These are phyloP conservation scores for Drosophila quinaria DNA, from an alignment of 2,888 invertebrate genomes.

Conservation along the genomic window DNA sequence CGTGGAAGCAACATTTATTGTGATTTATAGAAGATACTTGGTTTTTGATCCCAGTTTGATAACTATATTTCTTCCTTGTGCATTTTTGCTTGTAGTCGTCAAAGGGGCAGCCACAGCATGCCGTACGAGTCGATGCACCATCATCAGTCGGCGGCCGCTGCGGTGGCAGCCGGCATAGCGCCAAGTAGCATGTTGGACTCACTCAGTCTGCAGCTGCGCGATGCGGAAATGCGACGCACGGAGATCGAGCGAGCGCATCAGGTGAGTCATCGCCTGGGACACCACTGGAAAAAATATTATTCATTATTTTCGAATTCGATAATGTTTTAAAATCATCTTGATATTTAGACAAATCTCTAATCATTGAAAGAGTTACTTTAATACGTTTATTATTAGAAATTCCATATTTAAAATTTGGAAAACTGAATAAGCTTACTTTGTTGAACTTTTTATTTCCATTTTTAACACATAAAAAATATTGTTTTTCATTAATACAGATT, in stretches of 20 bases:
- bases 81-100: slow-evolving; percentile 57
- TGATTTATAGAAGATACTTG: slow-evolving; percentile 45
- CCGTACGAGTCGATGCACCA: slow-evolving; percentile 85
- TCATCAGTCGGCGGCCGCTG: slow-evolving; percentile 82
- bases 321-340: no score
- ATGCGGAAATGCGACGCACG: slow-evolving; percentile 91
- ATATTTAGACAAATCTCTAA: no score
- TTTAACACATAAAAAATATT: no score
- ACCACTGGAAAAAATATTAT: background rate
- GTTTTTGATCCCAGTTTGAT: slow-evolving; percentile 14
- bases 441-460: no score
- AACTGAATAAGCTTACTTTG: no score
- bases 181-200: slow-evolving; percentile 87
- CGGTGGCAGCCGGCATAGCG: slow-evolving; percentile 75
- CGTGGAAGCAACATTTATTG: slow-evolving; percentile 1
- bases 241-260: slow-evolving; percentile 92
- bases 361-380: no score
- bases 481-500: no score
- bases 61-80: background rate
- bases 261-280: slow-evolving; percentile 67
- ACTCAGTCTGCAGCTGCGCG: slow-evolving; percentile 91
- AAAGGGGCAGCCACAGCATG: slow-evolving; percentile 76
- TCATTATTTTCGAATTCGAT: no score
- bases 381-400: no score
- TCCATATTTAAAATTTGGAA: no score